Evolutionary conservation across 2,888 invertebrate genomes (phyloP), one percentile per base, ranked within the genome.

Genomic region (Metallyticus violacea): DNA sequence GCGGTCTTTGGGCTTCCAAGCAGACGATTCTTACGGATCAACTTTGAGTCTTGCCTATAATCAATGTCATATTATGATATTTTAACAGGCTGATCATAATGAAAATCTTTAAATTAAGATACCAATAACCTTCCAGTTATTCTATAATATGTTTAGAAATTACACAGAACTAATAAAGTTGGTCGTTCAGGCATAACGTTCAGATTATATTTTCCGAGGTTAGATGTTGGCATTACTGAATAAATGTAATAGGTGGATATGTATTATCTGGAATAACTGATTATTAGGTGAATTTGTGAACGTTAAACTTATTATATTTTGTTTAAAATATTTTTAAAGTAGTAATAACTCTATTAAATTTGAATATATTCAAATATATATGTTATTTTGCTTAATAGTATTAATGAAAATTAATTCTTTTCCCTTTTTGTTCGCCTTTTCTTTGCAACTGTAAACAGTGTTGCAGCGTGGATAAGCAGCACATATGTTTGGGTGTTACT

Each of bases 401-500:
- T 9, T 22, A 81, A 30, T 28, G n/a, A 81, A 6, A 30, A 6
- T 81, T 30, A 81, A 28, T 26, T 81, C 81, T 22, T 81, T 81
- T 81, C 9, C 28, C n/a, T 28, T 81, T 81, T 27, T 9, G 9
- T 27, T 85, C 85, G n/a, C 79, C 79, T 29, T 79, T 27, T 79
- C 79, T 6, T 79, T 40, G 26, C 40, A 85, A 77, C 85, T 79
- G 85, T 85, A 85, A 85, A 85, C 85, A 85, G 85, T 85, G 85
- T 79, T 85, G 85, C 85, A 85, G 85, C 85, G 85, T 85, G 85
- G 79, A 85, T 79, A 79, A 28, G 29, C 30, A 30, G 40, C 79
- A 79, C 85, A 85, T 85, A 85, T 85, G 85, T 85, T 85, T 79
- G 85, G 85, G 79, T 85, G 85, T 79, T 79, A 79, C 40, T 25